These are phyloP conservation scores for Odobenus rosmarus DNA, from an alignment of 2,113 vertebrate genomes.

Conservation along the genomic window DNA sequence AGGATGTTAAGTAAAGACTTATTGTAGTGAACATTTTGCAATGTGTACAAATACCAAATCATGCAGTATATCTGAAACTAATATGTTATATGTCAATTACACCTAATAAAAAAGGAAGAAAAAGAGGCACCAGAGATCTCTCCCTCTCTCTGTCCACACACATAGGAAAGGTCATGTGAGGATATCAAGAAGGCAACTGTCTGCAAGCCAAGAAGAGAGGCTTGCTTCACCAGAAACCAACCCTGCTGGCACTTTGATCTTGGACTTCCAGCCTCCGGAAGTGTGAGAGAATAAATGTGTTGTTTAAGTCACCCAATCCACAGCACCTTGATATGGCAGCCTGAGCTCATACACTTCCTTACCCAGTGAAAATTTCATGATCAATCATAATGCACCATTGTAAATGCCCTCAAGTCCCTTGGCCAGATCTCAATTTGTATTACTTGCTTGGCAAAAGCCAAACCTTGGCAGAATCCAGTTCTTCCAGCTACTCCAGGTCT, in stretches of 20 bases:
- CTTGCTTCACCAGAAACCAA: not conserved
- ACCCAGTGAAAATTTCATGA: not conserved
- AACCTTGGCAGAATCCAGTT: not conserved
- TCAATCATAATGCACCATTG: not conserved
- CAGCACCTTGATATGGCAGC: not conserved
- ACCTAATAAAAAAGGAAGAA: not conserved
- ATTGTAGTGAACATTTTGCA: not conserved
- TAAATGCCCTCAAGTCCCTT: not conserved
- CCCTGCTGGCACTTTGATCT: not conserved
- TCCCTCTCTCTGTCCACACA: not conserved
- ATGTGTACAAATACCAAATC: not conserved
- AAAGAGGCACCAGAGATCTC: not conserved
- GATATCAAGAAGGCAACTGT: not conserved
- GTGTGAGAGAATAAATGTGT: not conserved
- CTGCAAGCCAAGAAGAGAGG: not conserved
- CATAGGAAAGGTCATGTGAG: not conserved
- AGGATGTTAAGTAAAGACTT: not conserved
- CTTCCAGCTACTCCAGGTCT: not conserved
- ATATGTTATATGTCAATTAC: not conserved
- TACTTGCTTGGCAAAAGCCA: not conserved
- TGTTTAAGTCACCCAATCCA: not conserved
- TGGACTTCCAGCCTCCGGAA: not conserved
- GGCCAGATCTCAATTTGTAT: not conserved
- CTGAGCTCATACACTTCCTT: not conserved
- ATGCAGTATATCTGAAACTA: not conserved